Base-by-base conservation (phyloP, 2,113 vertebrate genomes). In the Cynoglossus semilaevis region DNA sequence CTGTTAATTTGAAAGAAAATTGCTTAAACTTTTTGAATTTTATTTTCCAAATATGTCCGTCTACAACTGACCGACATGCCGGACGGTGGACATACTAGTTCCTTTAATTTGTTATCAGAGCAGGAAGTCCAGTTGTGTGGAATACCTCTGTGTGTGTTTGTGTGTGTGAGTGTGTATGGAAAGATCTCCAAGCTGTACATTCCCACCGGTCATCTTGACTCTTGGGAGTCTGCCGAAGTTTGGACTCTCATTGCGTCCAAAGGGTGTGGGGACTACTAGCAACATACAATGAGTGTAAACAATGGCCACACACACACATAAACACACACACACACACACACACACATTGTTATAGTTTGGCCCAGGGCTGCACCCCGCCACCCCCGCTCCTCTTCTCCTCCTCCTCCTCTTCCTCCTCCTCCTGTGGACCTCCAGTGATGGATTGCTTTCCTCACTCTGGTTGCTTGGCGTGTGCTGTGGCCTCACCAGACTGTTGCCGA, bases 381-480 rank as follows among this genome's bases (percentile, higher is more conserved):
- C 47, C 17, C 6, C 22, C 6, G 3, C 22, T 29, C 22, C 22
- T 29, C 38, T 1, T 11, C 59, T 35, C 54, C 62, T 68, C 58
- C 62, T 76, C 57, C 62, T 4, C 22, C 22, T 29, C 38, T 2
- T 40, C 12, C 59, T 35, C 54, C 62, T 70, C 58, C 62, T 76
- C 59, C 59, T 4, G 40, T 48, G 68, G 52, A 51, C 67, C 53
- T 72, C 52, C 60, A 53, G 44, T 86, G 85, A 87, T 87, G 65
- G 79, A 90, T 88, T 74, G 80, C 80, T 85, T 82, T 87, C 85
- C 64, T 79, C 80, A 78, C 79, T 79, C 64, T 51, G 37, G 43
- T 15, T 64, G 74, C 70, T 74, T 80, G 82, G 73, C 74, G 42
- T 83, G 80, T 72, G 79, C 70, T 56, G 58, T 41, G 61, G 77